These are phyloP conservation scores for Clinocottus analis DNA, from an alignment of 2,113 vertebrate species.

Conservation along the genomic window DNA sequence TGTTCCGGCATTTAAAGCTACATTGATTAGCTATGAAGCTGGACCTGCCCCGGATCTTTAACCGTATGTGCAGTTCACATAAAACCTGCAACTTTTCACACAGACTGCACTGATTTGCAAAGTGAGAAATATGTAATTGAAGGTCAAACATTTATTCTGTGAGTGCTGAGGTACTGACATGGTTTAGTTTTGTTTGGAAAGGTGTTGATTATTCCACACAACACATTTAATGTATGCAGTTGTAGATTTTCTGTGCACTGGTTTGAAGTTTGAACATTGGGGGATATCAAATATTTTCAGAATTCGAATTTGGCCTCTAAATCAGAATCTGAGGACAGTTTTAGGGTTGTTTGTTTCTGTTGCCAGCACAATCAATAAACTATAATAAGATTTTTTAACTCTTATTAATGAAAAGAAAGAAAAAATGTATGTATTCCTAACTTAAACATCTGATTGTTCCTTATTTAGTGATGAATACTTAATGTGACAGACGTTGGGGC, in stretches of 20 bases:
- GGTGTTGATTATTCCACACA: not conserved
- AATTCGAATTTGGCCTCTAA: not conserved
- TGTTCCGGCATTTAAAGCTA: not conserved
- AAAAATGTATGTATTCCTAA: too few relatives aligned
- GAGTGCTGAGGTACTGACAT: not conserved
- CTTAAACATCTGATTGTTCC: too few relatives aligned
- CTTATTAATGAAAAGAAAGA: not conserved
- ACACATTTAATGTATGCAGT: not conserved
- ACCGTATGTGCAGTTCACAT: not conserved
- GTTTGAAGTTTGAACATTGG: not conserved
- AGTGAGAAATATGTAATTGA: not conserved
- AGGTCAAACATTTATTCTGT: not conserved
- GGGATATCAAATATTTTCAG: not conserved
- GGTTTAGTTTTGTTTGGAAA: not conserved
- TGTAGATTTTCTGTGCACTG: not conserved
- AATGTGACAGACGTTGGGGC: not conserved
- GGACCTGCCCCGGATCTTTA: not conserved
- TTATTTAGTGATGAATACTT: not conserved
- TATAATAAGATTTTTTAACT: not conserved
- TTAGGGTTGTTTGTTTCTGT: not conserved
- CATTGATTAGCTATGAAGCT: not conserved
- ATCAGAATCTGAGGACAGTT: not conserved
- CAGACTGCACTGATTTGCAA: not conserved
- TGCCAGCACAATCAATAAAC: not conserved
- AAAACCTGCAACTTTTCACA: not conserved